Evolutionary conservation across 2,797 vertebrate species (phyloP), one percentile per base, ranked within the genome.

Genomic region (Oceanodroma leucorhoa): DNA sequence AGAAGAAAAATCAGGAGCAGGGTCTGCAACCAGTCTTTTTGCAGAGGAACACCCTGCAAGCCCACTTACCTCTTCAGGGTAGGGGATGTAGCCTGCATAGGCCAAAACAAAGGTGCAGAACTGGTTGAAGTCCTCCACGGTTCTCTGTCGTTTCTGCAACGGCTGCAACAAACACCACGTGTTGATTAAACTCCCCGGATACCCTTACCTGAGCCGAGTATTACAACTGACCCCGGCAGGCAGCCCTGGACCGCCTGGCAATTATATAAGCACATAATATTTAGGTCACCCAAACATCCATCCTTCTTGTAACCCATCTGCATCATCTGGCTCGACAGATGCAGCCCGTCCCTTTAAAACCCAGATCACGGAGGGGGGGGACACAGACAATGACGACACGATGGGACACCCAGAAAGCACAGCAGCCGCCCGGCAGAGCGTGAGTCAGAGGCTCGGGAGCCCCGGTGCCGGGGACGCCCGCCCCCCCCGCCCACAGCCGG

Each of bases 81-180:
- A 99, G 2, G 99, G 99, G 96, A 99, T 99, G 97, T 99, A 99
- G 51, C 99, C 99, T 10, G 99, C 99, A 32, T 99, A 99, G n/a
- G 99, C 99, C 97, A 99, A 93, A 62, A 99, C 99, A 17, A 99
- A 99, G 69, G 99, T 99, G 97, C 99, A 99, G 98, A 99, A 99
- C 97, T 99, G 99, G 97, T 99, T 99, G 97, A 99, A 99, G 94
- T 99, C 99, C 93, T 99, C 99, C 32, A 99, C 99, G 0, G 99
- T 99, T 95, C 99, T 97, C 77, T 98, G 98, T 84, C 98, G 98
- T 95, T 98, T 98, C 98, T 98, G 95, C 55, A 90, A 77, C 0
- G 97, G 96, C 97, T 97, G 73, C 65, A 91, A 90, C 45, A 36
- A 89, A 90, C 4, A 7, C 72, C 64, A 26, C 1, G 3, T 17